These are phyloP conservation scores for Grammomys dolichurus DNA, from an alignment of 2,113 vertebrate genomes.

Conservation along the genomic window DNA sequence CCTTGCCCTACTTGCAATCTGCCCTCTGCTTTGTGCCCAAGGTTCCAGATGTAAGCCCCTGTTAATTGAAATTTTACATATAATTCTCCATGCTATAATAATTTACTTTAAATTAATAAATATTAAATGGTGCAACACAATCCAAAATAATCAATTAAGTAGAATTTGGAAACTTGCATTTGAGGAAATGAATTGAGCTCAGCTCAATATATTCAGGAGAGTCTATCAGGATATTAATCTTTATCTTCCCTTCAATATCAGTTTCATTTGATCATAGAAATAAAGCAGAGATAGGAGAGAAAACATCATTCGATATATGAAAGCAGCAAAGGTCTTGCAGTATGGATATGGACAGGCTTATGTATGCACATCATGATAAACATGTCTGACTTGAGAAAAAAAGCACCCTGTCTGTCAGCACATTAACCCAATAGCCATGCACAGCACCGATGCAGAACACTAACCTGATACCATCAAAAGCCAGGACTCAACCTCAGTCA, in stretches of 20 bases:
- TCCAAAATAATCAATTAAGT: conserved; percentile 6
- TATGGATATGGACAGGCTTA: not conserved
- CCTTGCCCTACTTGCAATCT: not conserved
- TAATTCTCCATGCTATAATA: not conserved
- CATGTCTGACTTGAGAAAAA: not conserved
- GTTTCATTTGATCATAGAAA: not conserved
- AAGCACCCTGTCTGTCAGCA: not conserved
- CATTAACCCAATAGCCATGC: not conserved
- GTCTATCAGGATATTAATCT: not conserved
- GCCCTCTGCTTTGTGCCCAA: not conserved
- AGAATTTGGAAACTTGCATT: not conserved
- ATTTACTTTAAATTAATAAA: not conserved
- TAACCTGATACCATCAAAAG: not conserved
- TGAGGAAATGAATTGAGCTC: conserved; percentile 36
- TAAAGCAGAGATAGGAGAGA: not conserved
- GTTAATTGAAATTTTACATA: not conserved
- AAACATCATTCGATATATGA: not conserved
- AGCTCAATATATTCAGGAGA: not conserved
- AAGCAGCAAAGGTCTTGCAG: not conserved
- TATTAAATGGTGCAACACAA: not conserved
- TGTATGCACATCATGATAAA: conserved; percentile 4
- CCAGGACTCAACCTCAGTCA: not conserved
- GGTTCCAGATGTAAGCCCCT: not conserved
- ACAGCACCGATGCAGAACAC: too few relatives aligned
- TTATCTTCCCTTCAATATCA: not conserved